These are phyloP conservation scores for Bettongia penicillata DNA, from an alignment of 2,113 vertebrate species.

Conservation along the genomic window DNA sequence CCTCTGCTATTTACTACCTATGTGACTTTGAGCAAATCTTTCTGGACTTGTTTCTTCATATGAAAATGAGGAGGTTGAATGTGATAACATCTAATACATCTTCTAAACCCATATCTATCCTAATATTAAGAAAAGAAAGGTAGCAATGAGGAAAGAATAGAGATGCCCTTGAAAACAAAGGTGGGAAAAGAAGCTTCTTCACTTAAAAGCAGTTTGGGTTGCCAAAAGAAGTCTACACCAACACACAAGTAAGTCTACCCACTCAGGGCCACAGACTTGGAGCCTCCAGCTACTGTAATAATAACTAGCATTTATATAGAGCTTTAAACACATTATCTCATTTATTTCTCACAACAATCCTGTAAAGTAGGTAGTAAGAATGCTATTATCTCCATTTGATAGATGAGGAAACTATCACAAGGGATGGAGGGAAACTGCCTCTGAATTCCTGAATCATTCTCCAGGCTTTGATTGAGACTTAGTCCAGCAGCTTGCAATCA, in stretches of 20 bases:
- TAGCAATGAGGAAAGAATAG: neutral
- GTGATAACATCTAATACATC: neutral
- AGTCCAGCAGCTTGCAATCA: neutral
- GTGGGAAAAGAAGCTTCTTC: neutral
- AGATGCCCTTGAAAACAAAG: neutral
- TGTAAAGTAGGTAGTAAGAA: neutral
- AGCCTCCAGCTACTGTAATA: neutral
- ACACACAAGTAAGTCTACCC: neutral
- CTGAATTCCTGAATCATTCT: neutral
- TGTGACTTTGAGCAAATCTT: neutral
- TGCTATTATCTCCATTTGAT: neutral
- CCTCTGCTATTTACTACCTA: neutral
- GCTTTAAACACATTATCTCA: neutral
- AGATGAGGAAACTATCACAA: neutral
- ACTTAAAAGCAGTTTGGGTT: neutral
- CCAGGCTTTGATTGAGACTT: neutral
- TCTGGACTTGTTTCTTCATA: neutral
- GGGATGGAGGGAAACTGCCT: neutral
- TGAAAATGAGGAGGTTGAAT: neutral
- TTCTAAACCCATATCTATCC: neutral
- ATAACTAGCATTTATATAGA: neutral
- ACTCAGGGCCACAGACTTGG: neutral
- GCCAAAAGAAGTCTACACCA: neutral
- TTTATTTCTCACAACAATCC: neutral
- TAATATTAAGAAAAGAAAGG: neutral